A percentile compares a stretch with the other conserved stretches of the same genome.
phyloP scores from a whole-genome alignment of 2,113 vertebrate genomes.

The Piaya cayana region DNA sequence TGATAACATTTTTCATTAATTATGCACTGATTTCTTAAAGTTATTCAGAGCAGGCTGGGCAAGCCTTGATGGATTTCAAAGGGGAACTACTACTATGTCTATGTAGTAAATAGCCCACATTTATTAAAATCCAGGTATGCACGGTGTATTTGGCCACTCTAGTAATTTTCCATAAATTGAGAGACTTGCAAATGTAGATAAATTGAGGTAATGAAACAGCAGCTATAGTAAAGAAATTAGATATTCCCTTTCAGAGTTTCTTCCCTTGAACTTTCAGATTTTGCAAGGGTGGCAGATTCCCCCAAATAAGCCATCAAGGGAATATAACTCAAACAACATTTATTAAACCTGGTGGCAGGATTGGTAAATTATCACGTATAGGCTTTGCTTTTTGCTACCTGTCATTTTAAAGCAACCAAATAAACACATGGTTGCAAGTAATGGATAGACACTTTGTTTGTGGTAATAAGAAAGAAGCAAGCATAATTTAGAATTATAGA shows the following conservation, averaged over 20 bases:
- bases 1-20: slow-evolving; percentile 36
- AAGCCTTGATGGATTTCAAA: slow-evolving; percentile 57
- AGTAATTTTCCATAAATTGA: slow-evolving; percentile 47
- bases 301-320: slow-evolving; percentile 2
- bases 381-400: not conserved
- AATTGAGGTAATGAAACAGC: slow-evolving; percentile 41
- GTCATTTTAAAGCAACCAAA: not conserved
- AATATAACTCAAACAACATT: slow-evolving; percentile 41
- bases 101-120: slow-evolving; percentile 8
- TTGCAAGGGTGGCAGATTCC: slow-evolving; percentile 3
- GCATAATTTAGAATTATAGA: not conserved
- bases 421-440: not conserved
- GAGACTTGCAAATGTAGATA: slow-evolving; percentile 35
- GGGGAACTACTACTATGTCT: not conserved
- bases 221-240: slow-evolving; percentile 49
- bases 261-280: slow-evolving; percentile 52
- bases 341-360: slow-evolving; percentile 12
- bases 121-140: slow-evolving; percentile 54
- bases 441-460: not conserved
- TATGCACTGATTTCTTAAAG: slow-evolving; percentile 8
- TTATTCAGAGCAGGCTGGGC: slow-evolving; percentile 31
- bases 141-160: not conserved
- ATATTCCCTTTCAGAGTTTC: slow-evolving; percentile 55
- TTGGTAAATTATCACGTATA: not conserved
- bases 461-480: not conserved